Evolutionary conservation across 2,113 vertebrate genomes (phyloP), one percentile per base, ranked within the genome.

Genomic region (Prietella phreatophila): DNA sequence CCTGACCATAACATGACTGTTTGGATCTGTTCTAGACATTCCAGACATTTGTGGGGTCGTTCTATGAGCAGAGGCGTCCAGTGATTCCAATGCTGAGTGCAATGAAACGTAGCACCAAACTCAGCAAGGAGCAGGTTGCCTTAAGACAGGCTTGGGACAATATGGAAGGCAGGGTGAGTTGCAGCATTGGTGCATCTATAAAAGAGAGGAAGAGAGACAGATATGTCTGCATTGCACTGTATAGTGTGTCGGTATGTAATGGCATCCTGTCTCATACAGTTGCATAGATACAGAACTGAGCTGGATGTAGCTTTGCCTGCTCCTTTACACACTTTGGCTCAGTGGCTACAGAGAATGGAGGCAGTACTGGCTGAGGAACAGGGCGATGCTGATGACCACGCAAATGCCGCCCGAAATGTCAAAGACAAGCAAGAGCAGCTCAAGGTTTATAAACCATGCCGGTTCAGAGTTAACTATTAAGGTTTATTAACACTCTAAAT

Each of bases 321-420:
- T 1, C 95, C 96, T 42, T 93, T 97, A 83, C 85, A 82, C n/a
- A 87, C 89, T 4, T 89, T 93, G 1, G 94, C 95, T 84, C 85
- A 50, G n/a, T 96, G 96, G 96, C 95, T 97, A 7, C 95, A 93
- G 88, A 93, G 94, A 33, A 71, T 95, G 0, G 96, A 97, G 92
- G 76, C 36, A 33, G 89, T 96, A 53, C 87, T 94, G 25, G 89
- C 89, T 3, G 93, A 94, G 78, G 94, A 93, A 65, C 86, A 94
- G 56, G 91, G 93, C 0, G 88, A 92, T 81, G 90, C 91, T 27
- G 92, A 93, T 86, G 93, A 94, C 82, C 94, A 93, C 0, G 91
- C 90, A 53, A 93, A 92, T 91, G 93, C 93, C 63, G 89, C 91
- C 85, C 85, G 90, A 91, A 89, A 87, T 58, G 92, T 93, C 33